phyloP scores from a whole-genome alignment of 2,888 invertebrate genomes.

The Patella depressa region DNA sequence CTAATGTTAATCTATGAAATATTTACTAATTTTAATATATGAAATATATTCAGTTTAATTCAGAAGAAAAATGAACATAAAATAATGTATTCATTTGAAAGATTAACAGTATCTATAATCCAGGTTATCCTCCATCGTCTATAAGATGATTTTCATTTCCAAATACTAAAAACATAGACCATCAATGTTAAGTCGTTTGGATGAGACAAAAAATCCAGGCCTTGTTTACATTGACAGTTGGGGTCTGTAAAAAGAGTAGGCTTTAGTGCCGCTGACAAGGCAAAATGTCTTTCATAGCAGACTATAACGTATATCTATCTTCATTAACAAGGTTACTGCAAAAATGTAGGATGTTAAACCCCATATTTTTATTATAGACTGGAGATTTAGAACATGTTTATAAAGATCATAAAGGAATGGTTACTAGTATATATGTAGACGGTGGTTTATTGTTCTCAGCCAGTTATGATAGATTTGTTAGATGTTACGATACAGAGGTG shows the following conservation, averaged over 20 bases:
- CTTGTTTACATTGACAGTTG: background rate
- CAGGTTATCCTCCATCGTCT: too few relatives aligned
- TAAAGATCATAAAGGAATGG: slow-evolving; percentile 42
- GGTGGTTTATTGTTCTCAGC: slow-evolving; percentile 44
- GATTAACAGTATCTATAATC: background rate
- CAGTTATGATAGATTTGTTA: slow-evolving; percentile 48
- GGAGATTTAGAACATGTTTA: slow-evolving; percentile 44
- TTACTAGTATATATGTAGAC: slow-evolving; percentile 42
- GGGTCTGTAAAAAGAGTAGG: too few relatives aligned
- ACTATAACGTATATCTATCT: too few relatives aligned
- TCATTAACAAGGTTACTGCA: too few relatives aligned
- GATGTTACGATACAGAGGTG: slow-evolving; percentile 48
- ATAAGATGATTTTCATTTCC: background rate
- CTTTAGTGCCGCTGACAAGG: too few relatives aligned
- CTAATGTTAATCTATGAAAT: too few relatives aligned
- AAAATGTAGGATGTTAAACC: too few relatives aligned
- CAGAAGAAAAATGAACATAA: too few relatives aligned
- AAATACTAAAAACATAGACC: background rate
- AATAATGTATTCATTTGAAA: too few relatives aligned
- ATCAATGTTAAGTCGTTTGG: background rate
- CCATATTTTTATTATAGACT: slow-evolving; percentile 37
- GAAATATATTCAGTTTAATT: too few relatives aligned
- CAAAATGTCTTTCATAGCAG: too few relatives aligned
- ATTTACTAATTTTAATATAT: too few relatives aligned
- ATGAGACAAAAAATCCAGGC: background rate